Evolutionary conservation across 1,140 invertebrate species (phyloP).

Genomic region (Drosophila oshimai): DNA sequence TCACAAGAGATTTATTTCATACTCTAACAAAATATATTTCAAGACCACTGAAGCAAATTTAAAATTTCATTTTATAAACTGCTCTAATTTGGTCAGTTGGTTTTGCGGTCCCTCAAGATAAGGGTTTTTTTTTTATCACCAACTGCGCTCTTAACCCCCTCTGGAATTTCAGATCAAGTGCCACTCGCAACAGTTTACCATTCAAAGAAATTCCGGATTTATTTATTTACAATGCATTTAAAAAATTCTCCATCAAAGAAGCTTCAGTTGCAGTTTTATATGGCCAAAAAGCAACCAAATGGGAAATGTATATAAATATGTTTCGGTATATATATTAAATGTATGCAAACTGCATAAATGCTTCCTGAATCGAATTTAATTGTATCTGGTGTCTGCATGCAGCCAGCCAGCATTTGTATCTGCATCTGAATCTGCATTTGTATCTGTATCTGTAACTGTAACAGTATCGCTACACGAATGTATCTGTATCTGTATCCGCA

Average conservation of each 20-base stretch:
- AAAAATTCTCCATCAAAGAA: conserved; percentile 39
- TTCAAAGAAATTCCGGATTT: conserved; percentile 29
- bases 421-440: conserved; percentile 21
- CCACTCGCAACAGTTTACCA: background rate
- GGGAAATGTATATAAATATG: conserved; percentile 16
- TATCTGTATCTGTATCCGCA: background rate
- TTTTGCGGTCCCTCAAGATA: background rate
- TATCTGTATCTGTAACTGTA: conserved; percentile 4
- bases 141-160: background rate
- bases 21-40: too few relatives aligned
- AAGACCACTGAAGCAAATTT: background rate
- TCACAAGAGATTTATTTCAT: too few relatives aligned
- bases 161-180: conserved; percentile 2
- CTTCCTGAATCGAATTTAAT: conserved; percentile 79
- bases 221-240: conserved; percentile 12
- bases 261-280: conserved; percentile 27
- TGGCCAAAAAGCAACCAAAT: conserved; percentile 9
- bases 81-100: too few relatives aligned
- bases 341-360: conserved; percentile 71
- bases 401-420: conserved; percentile 18
- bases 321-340: conserved; percentile 22
- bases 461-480: too few relatives aligned
- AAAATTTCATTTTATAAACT: background rate
- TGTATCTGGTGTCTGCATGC: conserved; percentile 61
- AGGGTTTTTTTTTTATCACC: background rate